Evolutionary conservation across 1,140 invertebrate species (phyloP), one percentile per base, ranked within the genome.

Genomic region (Pogonus chalceus): DNA sequence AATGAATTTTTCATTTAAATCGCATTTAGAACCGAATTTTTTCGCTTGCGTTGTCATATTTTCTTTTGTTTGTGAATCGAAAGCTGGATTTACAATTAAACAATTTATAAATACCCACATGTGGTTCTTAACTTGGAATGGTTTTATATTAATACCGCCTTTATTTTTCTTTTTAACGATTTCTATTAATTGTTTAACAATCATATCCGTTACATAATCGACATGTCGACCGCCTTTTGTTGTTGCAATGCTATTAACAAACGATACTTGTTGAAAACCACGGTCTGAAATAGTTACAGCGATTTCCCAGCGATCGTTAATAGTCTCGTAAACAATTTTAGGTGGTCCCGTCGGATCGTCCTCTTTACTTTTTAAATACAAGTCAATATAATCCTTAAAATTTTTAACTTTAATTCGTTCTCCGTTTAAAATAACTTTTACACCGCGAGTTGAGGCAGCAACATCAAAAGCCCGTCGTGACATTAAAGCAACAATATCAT

Each of bases 41-140:
- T 97, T 98, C 0, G 81, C 72, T 72, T 96, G 92, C 10, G 96
- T 76, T 0, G 96, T 99, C 96, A 99, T 97, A 61, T 93, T 91
- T 67, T 98, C 94, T 75, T 99, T 99, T 1, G 97, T 99, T 78
- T 99, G 97, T 0, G 97, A 99, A 74, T 99, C 96, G 75, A 99
- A 99, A 12, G 94, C 91, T 22, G 97, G 97, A 79, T 99, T 99
- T 51, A 98, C 96, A 65, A 99, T 97, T 4, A 99, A 72, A 75
- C 92, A 97, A 69, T 98, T 99, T 1, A 99, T 80, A 72, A 99
- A 99, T 0, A 99, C 67, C 95, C 96, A 99, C 72, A 99, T 77
- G 66, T 99, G 95, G 74, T 89, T 94, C 69, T 96, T 96, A 14
- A 99, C 86, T 81, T 98, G 88, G 64, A 89, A 90, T 3, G 93